Evolutionary conservation across 2,113 vertebrate species (phyloP).

Genomic region (Caranx ignobilis): DNA sequence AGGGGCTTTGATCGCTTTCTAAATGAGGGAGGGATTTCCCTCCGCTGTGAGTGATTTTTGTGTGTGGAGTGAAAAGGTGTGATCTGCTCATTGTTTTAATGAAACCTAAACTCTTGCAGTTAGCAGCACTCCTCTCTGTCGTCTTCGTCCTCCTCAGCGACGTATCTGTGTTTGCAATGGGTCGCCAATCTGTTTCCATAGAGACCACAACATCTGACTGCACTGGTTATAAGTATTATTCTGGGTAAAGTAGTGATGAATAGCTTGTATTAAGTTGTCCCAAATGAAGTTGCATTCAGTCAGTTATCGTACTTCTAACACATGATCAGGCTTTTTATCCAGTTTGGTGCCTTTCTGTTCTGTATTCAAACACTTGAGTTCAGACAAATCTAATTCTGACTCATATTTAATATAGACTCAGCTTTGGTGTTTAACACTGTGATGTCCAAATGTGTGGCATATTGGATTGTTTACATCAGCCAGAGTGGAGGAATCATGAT

Average conservation of each 20-base stretch:
- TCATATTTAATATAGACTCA: constrained; percentile 34
- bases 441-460: constrained; percentile 6
- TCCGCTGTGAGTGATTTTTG: constrained; percentile 60
- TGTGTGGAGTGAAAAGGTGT: constrained; percentile 55
- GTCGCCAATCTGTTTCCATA: constrained; percentile 43
- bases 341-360: constrained; percentile 10
- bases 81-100: constrained; percentile 62
- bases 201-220: constrained; percentile 26
- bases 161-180: constrained; percentile 22
- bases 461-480: constrained; percentile 2
- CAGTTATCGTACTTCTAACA: constrained; percentile 14
- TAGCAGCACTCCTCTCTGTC: constrained; percentile 21
- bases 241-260: constrained; percentile 36
- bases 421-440: constrained; percentile 18
- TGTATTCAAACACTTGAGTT: constrained; percentile 7
- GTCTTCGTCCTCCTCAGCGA: neutral
- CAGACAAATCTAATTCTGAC: constrained; percentile 9
- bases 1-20: constrained; percentile 69
- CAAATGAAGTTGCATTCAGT: constrained; percentile 28
- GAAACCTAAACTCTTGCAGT: constrained; percentile 44
- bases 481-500: neutral
- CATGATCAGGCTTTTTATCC: constrained; percentile 32
- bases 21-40: constrained; percentile 55
- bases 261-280: constrained; percentile 14
- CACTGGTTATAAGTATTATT: constrained; percentile 25